Base-by-base conservation (phyloP, 2,797 vertebrate genomes). In the Sciurus vulgaris region DNA sequence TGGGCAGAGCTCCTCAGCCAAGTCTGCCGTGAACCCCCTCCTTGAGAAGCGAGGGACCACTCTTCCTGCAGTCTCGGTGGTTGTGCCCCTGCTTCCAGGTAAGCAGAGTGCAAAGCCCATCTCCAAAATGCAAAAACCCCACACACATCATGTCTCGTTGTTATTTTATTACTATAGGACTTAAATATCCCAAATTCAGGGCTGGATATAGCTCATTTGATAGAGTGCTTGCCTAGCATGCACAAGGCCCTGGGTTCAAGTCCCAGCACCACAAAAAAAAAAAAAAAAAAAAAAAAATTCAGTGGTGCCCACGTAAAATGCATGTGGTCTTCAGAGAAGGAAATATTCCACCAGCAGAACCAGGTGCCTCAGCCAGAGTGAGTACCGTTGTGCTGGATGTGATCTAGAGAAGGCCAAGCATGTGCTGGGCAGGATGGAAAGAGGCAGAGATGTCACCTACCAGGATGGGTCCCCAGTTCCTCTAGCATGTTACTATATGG, bases 81-180 rank as follows among this genome's bases (percentile, higher is more conserved):
- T 30, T 28, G 3, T 20, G 10, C 56, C 20, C 47, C 11, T 35
- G 35, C 49, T 51, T 30, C 28, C 18, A 67, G 14, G 51, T 35
- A 74, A 91, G 49, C 69, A 86, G 47, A 69, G 5, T 33, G 18
- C 92, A 95, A 69, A 78, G 41, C 41, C 41, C 30, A 1, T 47
- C 35, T 79, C 74, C 47, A 56, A 92, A 49, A 59, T 9, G 56
- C n/a, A 56, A 51, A 59, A 30, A 5, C 20, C 28, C 65, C 14
- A 38, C 41, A n/a, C 14, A 2, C 17, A 13, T 15, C 2, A 0
- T 13, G 30, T 15, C 61, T 69, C 11, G 0, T 2, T n/a, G 20
- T 24, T 59, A 24, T 61, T 83, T 65, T 41, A 17, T 63, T 28
- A 51, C 86, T 0, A 1, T 1, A 54, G n/a, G 44, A 89, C 33